Base-by-base conservation (phyloP, 2,113 vertebrate species). In the Onychostoma macrolepis region DNA sequence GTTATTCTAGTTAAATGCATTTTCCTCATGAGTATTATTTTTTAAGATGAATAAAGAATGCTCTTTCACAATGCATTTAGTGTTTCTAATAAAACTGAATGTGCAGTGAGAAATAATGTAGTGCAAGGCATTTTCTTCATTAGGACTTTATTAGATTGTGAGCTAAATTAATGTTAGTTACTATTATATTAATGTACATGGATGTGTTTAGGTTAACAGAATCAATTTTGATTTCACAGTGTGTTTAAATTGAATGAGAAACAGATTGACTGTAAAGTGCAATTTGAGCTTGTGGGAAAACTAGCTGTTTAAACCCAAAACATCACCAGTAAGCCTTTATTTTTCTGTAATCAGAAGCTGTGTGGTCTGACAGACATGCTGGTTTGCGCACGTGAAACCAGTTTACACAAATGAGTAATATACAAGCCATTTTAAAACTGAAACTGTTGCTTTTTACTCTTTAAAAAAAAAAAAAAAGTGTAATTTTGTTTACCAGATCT, bases 321-420 rank as follows among this genome's bases (percentile, higher is more conserved):
- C 87, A 88, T 21, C 10, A 76, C 12, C 50, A 71, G 8, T 28
- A 71, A 72, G 58, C 53, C 15, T 80, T 36, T 85, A 61, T 89
- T 89, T 80, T 24, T 87, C 36, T 74, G 83, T 87, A 87, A 88
- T 83, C 45, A 75, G 19, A 78, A 72, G 30, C 24, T 30, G n/a
- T 79, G 63, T 63, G 53, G 30, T 61, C 80, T 65, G 8, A n/a
- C n/a, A 53, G 4, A 36, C 13, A 15, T 9, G 43, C 58, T 28
- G 45, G 9, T 81, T 45, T 24, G 56, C 45, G 2, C 30, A 30
- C 4, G 5, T 56, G 43, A 77, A 48, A 15, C 56, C 7, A 33
- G 41, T 84, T 58, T 80, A 19, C 15, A 10, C 26, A 53, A 50
- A 50, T 7, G 0, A 36, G 21, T n/a, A 4, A 10, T 11, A 61